Conservation (phyloP, 2,888 invertebrate species). For the Cecidostiba fungosa region DNA sequence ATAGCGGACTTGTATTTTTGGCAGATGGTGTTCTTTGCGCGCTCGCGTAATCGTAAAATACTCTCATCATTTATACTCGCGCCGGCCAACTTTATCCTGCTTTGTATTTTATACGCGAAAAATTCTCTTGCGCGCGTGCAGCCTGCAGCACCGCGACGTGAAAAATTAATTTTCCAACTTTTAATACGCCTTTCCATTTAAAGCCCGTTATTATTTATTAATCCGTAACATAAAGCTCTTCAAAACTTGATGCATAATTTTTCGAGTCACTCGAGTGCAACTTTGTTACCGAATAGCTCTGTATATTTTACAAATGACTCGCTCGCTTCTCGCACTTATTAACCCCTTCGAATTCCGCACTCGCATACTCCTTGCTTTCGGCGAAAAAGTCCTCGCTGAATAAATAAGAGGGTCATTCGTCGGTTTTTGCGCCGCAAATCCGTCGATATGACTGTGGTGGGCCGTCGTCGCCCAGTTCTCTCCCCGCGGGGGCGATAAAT, state of each 20-base stretch:
- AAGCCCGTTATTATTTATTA: background rate
- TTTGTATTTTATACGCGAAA: background rate
- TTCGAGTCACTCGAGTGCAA: background rate
- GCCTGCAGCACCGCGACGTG: background rate
- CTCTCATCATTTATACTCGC: background rate
- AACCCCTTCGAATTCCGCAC: too few relatives aligned
- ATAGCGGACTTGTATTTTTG: background rate
- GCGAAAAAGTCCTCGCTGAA: too few relatives aligned
- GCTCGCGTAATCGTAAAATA: background rate
- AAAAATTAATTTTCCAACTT: conserved; percentile 12
- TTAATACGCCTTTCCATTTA: background rate
- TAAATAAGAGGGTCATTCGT: too few relatives aligned
- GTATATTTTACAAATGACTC: too few relatives aligned
- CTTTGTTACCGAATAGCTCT: too few relatives aligned
- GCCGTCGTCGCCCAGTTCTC: background rate
- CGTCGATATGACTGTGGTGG: too few relatives aligned
- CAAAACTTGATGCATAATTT: background rate
- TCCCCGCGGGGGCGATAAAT: conserved; percentile 4
- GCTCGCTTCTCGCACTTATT: too few relatives aligned
- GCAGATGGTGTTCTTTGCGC: background rate
- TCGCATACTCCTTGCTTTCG: too few relatives aligned
- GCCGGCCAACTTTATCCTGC: background rate
- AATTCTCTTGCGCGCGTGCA: background rate
- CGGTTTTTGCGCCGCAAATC: too few relatives aligned
- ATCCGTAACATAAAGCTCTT: background rate